Evolutionary conservation across 2,113 vertebrate genomes (phyloP), one percentile per base, ranked within the genome.

Genomic region (Platichthys stellatus): DNA sequence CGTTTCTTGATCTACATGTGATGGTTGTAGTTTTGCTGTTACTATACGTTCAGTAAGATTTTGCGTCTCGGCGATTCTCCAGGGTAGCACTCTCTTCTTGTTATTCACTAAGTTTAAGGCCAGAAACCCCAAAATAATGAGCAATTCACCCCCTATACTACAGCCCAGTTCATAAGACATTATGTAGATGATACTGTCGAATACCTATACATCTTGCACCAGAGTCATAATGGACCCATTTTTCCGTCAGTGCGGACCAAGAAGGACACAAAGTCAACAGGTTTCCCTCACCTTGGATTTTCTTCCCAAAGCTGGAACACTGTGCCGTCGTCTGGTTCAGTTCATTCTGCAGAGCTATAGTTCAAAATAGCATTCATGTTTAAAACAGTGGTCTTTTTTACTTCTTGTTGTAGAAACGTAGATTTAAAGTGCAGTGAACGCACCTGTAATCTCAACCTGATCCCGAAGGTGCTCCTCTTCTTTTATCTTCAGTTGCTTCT

Each of bases 341-440:
- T 31, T 70, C 74, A 23, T 63, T 51, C 63, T 78, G 70, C 71
- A 90, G 69, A 56, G 35, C 88, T 89, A 9, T 3, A 11, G 0
- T 43, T 43, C 54, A 49, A 45, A 63, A 66, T 40, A 43, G 4
- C 60, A 24, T 5, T 26, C 26, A 62, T 4, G 18, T 43, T 56
- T 3, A 14, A 18, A 26, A 1, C 10, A 10, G 3, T 9, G 14
- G 14, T 18, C 3, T 31, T 4, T 20, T n/a, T 51, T 28, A 24
- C 38, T n/a, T 18, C 9, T 56, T 20, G 1, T 20, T 43, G 17
- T 68, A 80, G 20, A 69, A 58, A 63, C 1, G 3, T 62, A 2
- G 21, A 40, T 2, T 0, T 24, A 10, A 3, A 18, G 8, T 31
- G 31, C 10, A 17, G 24, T 28, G 6, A 73, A 64, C 72, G 23